phyloP scores from a whole-genome alignment of 2,113 vertebrate genomes.

The Siphamia tubifer region DNA sequence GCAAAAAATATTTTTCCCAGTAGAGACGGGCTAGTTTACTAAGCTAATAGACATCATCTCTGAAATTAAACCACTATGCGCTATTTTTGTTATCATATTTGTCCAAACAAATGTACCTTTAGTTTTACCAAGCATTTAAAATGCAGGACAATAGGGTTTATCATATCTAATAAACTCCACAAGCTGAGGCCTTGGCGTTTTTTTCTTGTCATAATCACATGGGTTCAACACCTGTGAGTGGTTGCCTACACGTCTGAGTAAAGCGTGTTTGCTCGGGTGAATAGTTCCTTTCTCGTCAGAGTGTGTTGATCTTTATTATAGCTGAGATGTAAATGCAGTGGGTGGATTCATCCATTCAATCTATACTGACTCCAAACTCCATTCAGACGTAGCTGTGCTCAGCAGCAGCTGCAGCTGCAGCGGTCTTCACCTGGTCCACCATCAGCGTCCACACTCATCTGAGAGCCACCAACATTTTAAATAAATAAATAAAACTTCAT shows the following conservation, averaged over 20 bases:
- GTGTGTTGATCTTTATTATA: too few species aligned
- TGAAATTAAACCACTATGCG: too few species aligned
- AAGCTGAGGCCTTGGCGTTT: neutral
- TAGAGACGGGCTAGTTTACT: too few species aligned
- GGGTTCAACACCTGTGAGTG: neutral
- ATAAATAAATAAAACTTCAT: too few species aligned
- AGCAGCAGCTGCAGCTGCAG: neutral
- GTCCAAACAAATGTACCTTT: too few species aligned
- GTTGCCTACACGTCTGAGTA: neutral
- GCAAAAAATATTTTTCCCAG: too few species aligned
- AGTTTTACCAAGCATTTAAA: too few species aligned
- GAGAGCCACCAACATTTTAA: too few species aligned
- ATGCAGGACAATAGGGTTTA: neutral
- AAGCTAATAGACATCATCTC: too few species aligned
- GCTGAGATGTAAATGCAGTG: neutral
- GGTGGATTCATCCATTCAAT: neutral
- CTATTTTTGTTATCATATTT: too few species aligned
- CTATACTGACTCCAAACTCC: neutral
- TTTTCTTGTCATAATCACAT: neutral
- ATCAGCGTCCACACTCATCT: too few species aligned
- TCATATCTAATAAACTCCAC: neutral
- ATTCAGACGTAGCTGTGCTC: neutral
- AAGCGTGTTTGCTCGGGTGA: neutral
- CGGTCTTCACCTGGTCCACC: neutral
- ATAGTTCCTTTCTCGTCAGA: neutral